phyloP scores from a whole-genome alignment of 2,888 invertebrate genomes.

The Aporophyla lueneburgensis region DNA sequence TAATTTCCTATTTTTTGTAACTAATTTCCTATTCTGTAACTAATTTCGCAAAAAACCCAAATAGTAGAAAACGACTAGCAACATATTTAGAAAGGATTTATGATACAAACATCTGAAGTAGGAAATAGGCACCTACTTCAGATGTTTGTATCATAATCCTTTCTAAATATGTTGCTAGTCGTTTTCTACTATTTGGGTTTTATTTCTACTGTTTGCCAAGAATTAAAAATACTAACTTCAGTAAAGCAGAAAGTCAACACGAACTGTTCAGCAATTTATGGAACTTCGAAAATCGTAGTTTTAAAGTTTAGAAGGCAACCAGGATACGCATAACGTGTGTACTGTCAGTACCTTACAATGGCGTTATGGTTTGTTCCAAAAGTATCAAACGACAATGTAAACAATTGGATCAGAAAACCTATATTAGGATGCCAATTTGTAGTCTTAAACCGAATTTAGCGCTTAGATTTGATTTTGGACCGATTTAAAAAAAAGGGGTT shows the following conservation, averaged over 20 bases:
- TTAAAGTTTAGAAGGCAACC: conserved; percentile 17
- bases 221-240: conserved; percentile 1
- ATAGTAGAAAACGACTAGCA: background rate
- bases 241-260: conserved; percentile 24
- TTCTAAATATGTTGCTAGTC: background rate
- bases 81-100: background rate
- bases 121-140: background rate
- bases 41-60: background rate
- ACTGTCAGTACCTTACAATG: background rate
- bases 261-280: conserved; percentile 23
- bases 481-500: no score
- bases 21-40: conserved; percentile 3
- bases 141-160: background rate
- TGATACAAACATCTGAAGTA: background rate
- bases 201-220: background rate
- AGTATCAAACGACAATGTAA: background rate
- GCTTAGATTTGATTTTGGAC: background rate
- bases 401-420: background rate
- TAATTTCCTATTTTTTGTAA: conserved; percentile 21
- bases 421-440: background rate
- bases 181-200: background rate
- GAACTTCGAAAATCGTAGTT: conserved; percentile 20
- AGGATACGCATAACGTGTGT: background rate
- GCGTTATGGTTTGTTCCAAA: background rate
- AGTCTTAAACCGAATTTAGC: background rate